phyloP scores from a whole-genome alignment of 2,797 vertebrate genomes.

The Lagorchestes hirsutus region DNA sequence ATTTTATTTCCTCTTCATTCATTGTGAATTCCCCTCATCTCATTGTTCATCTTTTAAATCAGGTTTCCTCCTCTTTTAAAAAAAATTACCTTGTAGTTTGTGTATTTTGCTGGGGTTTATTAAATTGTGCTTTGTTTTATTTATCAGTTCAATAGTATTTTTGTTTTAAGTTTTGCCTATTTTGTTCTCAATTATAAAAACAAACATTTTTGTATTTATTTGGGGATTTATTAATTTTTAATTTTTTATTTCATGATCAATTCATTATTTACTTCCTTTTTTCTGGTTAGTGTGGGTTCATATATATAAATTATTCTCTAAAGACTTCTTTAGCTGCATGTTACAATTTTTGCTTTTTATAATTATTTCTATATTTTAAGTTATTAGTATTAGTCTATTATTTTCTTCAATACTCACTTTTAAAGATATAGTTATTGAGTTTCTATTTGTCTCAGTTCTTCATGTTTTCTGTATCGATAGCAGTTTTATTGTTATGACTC shows the following conservation, averaged over 20 bases:
- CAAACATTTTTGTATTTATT: neutral
- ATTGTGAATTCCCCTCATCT: neutral
- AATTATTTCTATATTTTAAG: neutral
- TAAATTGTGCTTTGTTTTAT: neutral
- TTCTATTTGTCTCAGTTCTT: too few relatives aligned
- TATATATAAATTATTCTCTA: neutral
- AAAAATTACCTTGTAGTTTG: neutral
- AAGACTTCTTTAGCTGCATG: neutral
- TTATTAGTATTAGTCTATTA: neutral
- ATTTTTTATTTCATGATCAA: neutral
- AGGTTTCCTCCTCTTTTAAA: neutral
- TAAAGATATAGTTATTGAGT: neutral
- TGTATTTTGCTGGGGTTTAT: neutral
- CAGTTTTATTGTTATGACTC: too few relatives aligned
- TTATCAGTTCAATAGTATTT: neutral
- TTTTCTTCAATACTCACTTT: neutral
- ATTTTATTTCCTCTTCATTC: neutral
- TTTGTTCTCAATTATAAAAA: neutral
- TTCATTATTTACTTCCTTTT: too few relatives aligned
- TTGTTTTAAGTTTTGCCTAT: neutral
- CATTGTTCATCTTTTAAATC: neutral
- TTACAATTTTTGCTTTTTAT: neutral
- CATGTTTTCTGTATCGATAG: too few relatives aligned
- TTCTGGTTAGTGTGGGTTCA: neutral
- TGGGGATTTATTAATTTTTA: neutral